Evolutionary conservation across 2,113 vertebrate genomes (phyloP), one percentile per base, ranked within the genome.

Genomic region (Rhabdornis inornatus): DNA sequence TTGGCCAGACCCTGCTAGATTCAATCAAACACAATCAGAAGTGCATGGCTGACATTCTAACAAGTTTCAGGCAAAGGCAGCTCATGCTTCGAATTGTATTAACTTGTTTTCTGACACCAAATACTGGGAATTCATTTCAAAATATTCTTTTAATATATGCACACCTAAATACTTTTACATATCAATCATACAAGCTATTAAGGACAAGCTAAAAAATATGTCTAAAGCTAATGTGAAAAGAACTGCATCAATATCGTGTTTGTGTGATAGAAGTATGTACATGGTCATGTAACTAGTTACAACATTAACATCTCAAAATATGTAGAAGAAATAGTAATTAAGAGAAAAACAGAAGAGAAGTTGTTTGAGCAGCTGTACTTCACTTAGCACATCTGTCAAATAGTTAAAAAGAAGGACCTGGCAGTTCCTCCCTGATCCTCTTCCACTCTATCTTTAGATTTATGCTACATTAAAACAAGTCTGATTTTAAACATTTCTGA

Each of bases 1-100:
- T 94, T 88, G 84, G 45, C 84, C 83, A 96, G 81, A 95, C 83
- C 72, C 39, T 88, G 70, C 80, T 94, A 95, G 65, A 95, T 94
- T 97, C 92, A 96, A 24, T 94, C 33, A 68, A 80, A 70, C 65
- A 88, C 76, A 96, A 92, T 96, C 94, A 97, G 72, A 82, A 56
- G 77, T 92, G 40, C 47, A 45, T 23, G 83, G 76, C 81, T 52
- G 87, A 79, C 35, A 68, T 91, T 76, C 61, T 97, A 95, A 96
- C 85, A 92, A 97, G 94, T 71, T 80, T 87, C 93, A 57, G 64
- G 79, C 13, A 11, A 96, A 97, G 92, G 59, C 90, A 94, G 72
- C 37, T 93, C 49, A 75, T 5, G 24, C 56, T 82, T 75, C 84
- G 89, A 84, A 87, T 95, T 95, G 33, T 55, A 90, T 90, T 90